Base-by-base conservation (phyloP, 2,888 invertebrate genomes). In the Unio pictorum region DNA sequence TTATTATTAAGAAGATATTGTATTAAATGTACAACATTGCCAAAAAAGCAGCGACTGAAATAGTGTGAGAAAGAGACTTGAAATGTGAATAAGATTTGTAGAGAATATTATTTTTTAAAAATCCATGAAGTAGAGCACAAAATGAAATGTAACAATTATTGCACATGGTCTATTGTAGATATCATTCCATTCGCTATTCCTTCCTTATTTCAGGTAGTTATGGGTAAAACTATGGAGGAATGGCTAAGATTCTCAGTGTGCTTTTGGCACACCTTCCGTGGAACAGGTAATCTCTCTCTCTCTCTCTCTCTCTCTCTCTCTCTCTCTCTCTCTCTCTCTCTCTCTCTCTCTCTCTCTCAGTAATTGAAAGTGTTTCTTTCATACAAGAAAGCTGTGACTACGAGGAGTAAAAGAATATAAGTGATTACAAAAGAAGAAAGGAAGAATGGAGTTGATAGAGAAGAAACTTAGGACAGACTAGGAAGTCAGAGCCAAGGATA, bases 231-330 rank as follows among this genome's bases (percentile, higher is more conserved):
- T 0, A 93, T 94, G 93, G 93, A 93, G 76, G 93, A 94, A 20
- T 94, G 93, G 93, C 90, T 93, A 23, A 91, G 93, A 62, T 93
- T 91, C 79, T 92, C 93, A 64, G 91, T 93, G 0, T 92, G 93
- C 20, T 91, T 93, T 84, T 91, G 91, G 90, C 91, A 91, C 82
- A 91, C 91, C 17, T 91, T 91, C 81, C 77, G 91, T 62, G 91
- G 91, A 69, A 87, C 87, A 73, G 90, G 90, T 90, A 78, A 66
- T 30, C 30, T 34, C 34, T 34, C 34, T 34, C 34, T 34, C 34
- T 34, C 34, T 34, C 34, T 34, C 34, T 28, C 18, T 23, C 65
- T 57, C 28, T 18, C 30, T 65, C 26, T 26, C 45, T 56, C 8
- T 55, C 57, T 56, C 28, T 54, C 17, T 65, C 28, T 45, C 57